A percentile compares a stretch with the other conserved stretches of the same genome.
Conservation (phyloP, 2,888 invertebrate genomes). For the Orthosia cruda region DNA sequence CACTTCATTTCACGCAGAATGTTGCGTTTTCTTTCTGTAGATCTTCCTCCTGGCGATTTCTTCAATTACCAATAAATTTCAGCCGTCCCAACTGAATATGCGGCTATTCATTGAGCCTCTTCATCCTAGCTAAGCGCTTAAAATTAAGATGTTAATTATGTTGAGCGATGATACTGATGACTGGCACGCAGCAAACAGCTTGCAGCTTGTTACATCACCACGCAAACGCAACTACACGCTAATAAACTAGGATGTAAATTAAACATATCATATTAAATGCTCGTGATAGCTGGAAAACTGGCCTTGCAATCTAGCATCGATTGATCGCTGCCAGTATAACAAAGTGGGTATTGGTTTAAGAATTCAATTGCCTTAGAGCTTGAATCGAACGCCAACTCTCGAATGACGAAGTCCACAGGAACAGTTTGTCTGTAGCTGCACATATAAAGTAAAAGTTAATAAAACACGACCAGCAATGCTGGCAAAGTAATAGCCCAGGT, state of each 20-base stretch:
- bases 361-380: slow-evolving; percentile 97
- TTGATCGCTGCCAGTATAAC: slow-evolving; percentile 93
- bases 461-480: slow-evolving; percentile 84
- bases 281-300: slow-evolving; percentile 92
- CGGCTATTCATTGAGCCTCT: slow-evolving; percentile 77
- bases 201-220: slow-evolving; percentile 85
- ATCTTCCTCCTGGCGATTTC: slow-evolving; percentile 41
- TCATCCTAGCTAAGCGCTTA: slow-evolving; percentile 86
- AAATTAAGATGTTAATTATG: slow-evolving; percentile 83
- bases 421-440: slow-evolving; percentile 98
- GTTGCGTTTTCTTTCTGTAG: slow-evolving; percentile 15
- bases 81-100: slow-evolving; percentile 77
- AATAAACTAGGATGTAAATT: slow-evolving; percentile 84
- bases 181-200: slow-evolving; percentile 69
- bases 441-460: slow-evolving; percentile 90
- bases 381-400: slow-evolving; percentile 97
- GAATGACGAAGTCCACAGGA: slow-evolving; percentile 96
- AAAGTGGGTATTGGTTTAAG: slow-evolving; percentile 96
- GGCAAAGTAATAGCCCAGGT: slow-evolving; percentile 68
- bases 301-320: slow-evolving; percentile 98
- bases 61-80: slow-evolving; percentile 69
- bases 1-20: slow-evolving; percentile 27
- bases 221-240: slow-evolving; percentile 87
- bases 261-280: slow-evolving; percentile 90
- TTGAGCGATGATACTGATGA: slow-evolving; percentile 76